These are phyloP conservation scores for Cyprinodon tularosa DNA, from an alignment of 2,113 vertebrate genomes.

Conservation along the genomic window DNA sequence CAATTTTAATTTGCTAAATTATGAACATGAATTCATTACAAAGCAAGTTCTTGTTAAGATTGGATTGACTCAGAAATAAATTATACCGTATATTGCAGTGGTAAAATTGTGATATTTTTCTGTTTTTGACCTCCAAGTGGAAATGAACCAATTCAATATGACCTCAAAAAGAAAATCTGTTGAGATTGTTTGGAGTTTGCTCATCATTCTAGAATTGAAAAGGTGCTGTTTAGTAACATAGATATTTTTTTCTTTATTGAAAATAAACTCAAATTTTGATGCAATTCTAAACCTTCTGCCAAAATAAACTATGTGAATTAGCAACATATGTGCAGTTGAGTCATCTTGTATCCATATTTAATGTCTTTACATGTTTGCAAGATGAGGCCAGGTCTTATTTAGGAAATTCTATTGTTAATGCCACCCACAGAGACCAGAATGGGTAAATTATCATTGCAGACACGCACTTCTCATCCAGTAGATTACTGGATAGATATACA, in stretches of 20 bases:
- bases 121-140: not conserved
- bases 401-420: conserved; percentile 18
- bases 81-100: no score
- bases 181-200: no score
- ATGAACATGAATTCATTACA: not conserved
- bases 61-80: no score
- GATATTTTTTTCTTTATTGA: not conserved
- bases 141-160: no score
- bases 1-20: not conserved
- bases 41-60: not conserved
- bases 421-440: not conserved
- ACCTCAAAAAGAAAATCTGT: not conserved
- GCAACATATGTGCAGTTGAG: not conserved
- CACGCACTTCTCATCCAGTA: conserved; percentile 31
- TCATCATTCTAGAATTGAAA: not conserved
- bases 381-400: conserved; percentile 35
- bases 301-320: not conserved
- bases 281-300: no score
- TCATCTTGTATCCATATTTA: not conserved
- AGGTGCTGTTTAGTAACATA: no score
- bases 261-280: not conserved
- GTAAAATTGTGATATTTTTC: not conserved
- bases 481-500: conserved; percentile 20
- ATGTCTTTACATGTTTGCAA: not conserved
- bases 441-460: conserved; percentile 32